Percentiles rank a stretch among this genome's conserved stretches.
Evolutionary conservation across 2,113 vertebrate species (phyloP).

Genomic region (Alectura lathami): DNA sequence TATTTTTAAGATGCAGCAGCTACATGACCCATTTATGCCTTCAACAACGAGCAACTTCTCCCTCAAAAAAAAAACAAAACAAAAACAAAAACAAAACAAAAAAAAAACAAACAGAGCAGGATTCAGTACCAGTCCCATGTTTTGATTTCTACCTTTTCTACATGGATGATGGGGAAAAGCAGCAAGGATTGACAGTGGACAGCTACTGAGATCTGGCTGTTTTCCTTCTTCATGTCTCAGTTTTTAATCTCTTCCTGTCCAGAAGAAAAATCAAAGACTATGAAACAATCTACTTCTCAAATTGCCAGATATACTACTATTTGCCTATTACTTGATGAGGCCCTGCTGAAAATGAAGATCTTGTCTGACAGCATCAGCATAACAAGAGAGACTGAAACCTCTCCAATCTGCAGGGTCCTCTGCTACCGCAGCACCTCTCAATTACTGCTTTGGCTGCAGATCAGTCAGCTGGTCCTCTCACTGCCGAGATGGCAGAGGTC

Average conservation of each 20-base stretch:
- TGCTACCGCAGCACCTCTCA: rapidly evolving
- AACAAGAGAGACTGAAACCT: not conserved
- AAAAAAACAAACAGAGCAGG: not conserved
- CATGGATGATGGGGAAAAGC: not conserved
- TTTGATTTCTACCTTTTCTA: not conserved
- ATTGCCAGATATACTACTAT: not conserved
- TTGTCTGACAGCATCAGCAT: not conserved
- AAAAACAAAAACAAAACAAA: not conserved
- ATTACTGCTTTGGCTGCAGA: not conserved
- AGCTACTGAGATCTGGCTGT: not conserved
- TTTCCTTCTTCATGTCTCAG: not conserved
- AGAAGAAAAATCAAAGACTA: not conserved
- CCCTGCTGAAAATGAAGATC: not conserved
- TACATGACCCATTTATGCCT: conserved; percentile 70
- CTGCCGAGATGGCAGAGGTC: not conserved
- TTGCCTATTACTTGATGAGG: not conserved
- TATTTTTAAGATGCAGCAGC: conserved; percentile 64
- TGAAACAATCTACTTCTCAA: not conserved
- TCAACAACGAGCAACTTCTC: conserved; percentile 22
- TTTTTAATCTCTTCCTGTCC: not conserved
- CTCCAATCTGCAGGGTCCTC: not conserved
- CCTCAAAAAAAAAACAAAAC: not conserved
- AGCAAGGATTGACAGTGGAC: not conserved
- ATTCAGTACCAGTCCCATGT: not conserved
- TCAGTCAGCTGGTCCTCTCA: not conserved